Evolutionary conservation across 37 sponge, comb jelly and placozoan genomes (phyloP).

Genomic region (Spongilla lacustris): DNA sequence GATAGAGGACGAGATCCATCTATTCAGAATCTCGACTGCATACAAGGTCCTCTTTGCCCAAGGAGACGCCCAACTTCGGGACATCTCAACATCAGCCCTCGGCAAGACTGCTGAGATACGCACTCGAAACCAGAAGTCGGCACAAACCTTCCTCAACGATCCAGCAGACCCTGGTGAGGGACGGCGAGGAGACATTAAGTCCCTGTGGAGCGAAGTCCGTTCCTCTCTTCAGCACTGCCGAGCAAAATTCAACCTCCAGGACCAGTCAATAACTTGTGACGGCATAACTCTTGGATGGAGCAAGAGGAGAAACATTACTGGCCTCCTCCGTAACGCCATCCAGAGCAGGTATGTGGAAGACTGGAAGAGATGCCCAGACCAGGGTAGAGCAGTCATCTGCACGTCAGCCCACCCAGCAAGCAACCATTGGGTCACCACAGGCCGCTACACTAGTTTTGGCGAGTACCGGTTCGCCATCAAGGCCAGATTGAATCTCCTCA

Average conservation of each 20-base stretch:
- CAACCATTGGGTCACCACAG: slow-evolving; percentile 44
- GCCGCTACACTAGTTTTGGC: slow-evolving; percentile 26
- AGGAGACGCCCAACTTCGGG: not conserved
- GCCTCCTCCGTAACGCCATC: slow-evolving; percentile 1
- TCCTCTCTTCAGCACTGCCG: not conserved
- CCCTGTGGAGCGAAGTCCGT: slow-evolving; percentile 18
- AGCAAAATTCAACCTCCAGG: slow-evolving; percentile 7
- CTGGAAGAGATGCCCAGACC: slow-evolving; percentile 26
- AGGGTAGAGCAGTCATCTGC: slow-evolving; percentile 26
- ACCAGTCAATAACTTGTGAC: slow-evolving; percentile 3
- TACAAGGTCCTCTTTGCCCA: slow-evolving; percentile 1
- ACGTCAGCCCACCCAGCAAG: slow-evolving; percentile 18
- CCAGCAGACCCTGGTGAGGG: slow-evolving; percentile 10
- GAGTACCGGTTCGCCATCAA: slow-evolving; percentile 44
- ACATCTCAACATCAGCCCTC: slow-evolving; percentile 1
- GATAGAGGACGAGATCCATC: slow-evolving; percentile 26
- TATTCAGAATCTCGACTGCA: slow-evolving; percentile 2
- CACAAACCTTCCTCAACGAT: slow-evolving; percentile 27
- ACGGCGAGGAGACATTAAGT: slow-evolving; percentile 1
- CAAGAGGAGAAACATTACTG: slow-evolving; percentile 1
- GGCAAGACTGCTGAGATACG: not conserved
- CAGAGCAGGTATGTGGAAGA: slow-evolving; percentile 1
- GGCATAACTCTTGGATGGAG: slow-evolving; percentile 1
- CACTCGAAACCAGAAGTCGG: slow-evolving; percentile 4
- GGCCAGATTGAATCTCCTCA: slow-evolving; percentile 45